phyloP scores from a whole-genome alignment of 2,888 invertebrate genomes.

The Drosophila histrio region DNA sequence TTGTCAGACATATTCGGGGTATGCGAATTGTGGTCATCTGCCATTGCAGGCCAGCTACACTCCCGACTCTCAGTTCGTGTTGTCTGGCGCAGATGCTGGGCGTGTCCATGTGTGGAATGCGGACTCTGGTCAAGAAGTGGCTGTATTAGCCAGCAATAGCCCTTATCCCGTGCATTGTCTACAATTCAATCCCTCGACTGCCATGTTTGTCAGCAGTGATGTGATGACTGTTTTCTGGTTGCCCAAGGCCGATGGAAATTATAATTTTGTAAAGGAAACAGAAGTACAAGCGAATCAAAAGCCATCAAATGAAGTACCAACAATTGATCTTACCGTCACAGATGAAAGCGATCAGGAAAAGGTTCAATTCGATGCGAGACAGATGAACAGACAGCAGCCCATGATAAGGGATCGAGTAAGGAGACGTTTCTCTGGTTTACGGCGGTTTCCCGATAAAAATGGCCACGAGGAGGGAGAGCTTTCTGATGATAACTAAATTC shows the following conservation, averaged over 20 bases:
- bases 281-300: neutral
- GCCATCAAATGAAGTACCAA: neutral
- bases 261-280: neutral
- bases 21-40: conserved; percentile 23
- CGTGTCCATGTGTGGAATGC: conserved; percentile 58
- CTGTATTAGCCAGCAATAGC: conserved; percentile 29
- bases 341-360: neutral
- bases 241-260: conserved; percentile 10
- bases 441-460: neutral
- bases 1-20: conserved; percentile 23
- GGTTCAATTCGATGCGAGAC: neutral
- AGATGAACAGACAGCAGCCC: neutral
- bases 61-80: conserved; percentile 54
- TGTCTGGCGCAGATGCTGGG: conserved; percentile 52
- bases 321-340: conserved; percentile 26
- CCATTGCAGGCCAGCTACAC: conserved; percentile 37
- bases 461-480: conserved; percentile 56
- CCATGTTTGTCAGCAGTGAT: conserved; percentile 54
- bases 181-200: conserved; percentile 47
- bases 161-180: conserved; percentile 38
- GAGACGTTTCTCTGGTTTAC: neutral
- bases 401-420: neutral
- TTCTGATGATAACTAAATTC: conserved; percentile 1
- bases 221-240: conserved; percentile 48
- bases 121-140: conserved; percentile 13